These are phyloP conservation scores for Synanthedon myopaeformis DNA, from an alignment of 2,888 invertebrate genomes.

Conservation along the genomic window DNA sequence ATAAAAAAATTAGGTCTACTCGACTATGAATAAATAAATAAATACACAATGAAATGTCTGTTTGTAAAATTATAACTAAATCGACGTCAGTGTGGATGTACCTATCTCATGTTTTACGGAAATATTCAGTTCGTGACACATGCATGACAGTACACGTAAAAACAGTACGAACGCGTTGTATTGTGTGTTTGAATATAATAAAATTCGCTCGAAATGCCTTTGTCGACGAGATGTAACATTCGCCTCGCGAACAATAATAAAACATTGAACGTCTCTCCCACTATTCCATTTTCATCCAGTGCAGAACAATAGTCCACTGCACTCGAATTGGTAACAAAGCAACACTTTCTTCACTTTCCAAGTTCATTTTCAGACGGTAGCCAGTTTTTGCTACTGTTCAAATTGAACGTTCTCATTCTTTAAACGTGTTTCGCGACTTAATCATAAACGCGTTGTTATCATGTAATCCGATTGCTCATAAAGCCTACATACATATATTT, in stretches of 20 bases:
- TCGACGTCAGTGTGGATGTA: too few species aligned
- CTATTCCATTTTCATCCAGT: constrained; percentile 7
- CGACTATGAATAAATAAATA: too few species aligned
- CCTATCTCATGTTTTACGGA: too few species aligned
- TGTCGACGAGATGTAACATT: constrained; percentile 13
- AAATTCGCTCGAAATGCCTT: constrained; percentile 32
- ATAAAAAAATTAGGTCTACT: too few species aligned
- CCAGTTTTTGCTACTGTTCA: too few species aligned
- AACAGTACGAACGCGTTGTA: constrained; percentile 20
- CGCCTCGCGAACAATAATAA: constrained; percentile 23
- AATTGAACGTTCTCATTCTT: too few species aligned
- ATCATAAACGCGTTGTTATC: constrained; percentile 1
- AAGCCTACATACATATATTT: too few species aligned
- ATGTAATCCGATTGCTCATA: not conserved
- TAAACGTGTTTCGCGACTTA: not conserved
- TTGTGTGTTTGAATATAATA: constrained; percentile 39
- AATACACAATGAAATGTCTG: too few species aligned
- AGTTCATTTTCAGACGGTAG: constrained; percentile 14
- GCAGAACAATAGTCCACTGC: constrained; percentile 7
- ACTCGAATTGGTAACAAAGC: constrained; percentile 3
- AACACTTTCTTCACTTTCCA: constrained; percentile 31
- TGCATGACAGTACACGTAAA: constrained; percentile 12
- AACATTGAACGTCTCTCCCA: constrained; percentile 18
- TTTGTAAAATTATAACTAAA: too few species aligned
- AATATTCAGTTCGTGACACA: constrained; percentile 1